Base-by-base conservation (phyloP, 2,797 vertebrate genomes). In the Molothrus ater region DNA sequence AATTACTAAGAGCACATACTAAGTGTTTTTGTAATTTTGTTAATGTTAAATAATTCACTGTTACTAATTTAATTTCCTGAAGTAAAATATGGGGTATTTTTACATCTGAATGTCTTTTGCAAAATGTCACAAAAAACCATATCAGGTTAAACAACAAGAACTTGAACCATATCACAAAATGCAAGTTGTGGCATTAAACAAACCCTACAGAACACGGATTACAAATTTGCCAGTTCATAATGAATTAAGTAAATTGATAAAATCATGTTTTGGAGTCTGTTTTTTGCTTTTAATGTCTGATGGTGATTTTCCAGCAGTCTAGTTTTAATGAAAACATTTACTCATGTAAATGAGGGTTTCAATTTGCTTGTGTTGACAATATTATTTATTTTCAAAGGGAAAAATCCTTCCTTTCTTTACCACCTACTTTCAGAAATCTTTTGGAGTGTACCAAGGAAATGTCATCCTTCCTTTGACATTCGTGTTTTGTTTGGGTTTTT, bases 271-370 rank as follows among this genome's bases (percentile, higher is more conserved):
- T 7, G 63, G 92, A 80, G 45, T 82, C 88, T 94, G 70, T 57
- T 95, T 96, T 93, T 96, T 36, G 43, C 85, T 95, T 89, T 95
- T 93, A 95, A 91, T 96, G 85, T 93, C 84, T 97, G 47, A 83
- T 95, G 88, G 91, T 97, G 97, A 96, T 97, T 97, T 98, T 97
- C 96, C 28, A 91, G 82, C 87, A 96, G 92, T 96, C 93, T 92
- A 63, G 86, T 96, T 97, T 94, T 97, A 97, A 97, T 97, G 97
- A 97, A 98, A 97, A 94, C 96, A 92, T 96, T 97, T 97, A 95
- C 91, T 97, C 75, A 95, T 96, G 60, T 96, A 97, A 97, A 97
- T 93, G 92, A 95, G 91, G 87, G 70, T 36, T 95, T 98, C 38
- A 47, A 45, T 97, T 98, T 97, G 90, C 92, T 95, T 75, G 64